Conservation (phyloP, 2,888 invertebrate species). For the Ochlodes sylvanus region DNA sequence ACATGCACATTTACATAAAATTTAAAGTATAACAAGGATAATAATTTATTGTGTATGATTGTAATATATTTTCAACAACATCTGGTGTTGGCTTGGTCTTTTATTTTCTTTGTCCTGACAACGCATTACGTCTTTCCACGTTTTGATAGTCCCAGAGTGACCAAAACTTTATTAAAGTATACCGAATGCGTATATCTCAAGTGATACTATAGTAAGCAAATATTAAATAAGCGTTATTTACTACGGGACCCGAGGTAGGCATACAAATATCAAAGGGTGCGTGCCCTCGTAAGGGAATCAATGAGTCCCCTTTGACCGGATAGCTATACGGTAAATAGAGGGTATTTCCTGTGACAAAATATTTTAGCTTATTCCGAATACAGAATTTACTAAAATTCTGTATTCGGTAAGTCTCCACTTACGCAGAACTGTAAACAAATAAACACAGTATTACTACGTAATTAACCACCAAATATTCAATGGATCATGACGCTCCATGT, state of each 20-base stretch:
- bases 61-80: too few species aligned
- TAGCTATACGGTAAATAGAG: constrained; percentile 71
- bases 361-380: constrained; percentile 53
- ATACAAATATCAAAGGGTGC: constrained; percentile 65
- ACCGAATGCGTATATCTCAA: constrained; percentile 36
- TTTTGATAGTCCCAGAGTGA: constrained; percentile 32
- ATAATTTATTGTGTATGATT: too few species aligned
- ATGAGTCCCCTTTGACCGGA: constrained; percentile 69
- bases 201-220: constrained; percentile 48
- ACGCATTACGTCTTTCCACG: constrained; percentile 10
- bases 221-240: constrained; percentile 67
- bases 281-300: constrained; percentile 60
- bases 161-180: constrained; percentile 34
- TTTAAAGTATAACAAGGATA: too few species aligned
- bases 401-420: too few species aligned
- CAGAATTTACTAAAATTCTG: constrained; percentile 30
- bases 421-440: constrained; percentile 19
- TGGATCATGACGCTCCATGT: constrained; percentile 28
- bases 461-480: constrained; percentile 33
- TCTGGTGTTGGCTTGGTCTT: neutral
- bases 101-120: constrained; percentile 17
- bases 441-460: constrained; percentile 21
- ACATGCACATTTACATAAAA: too few species aligned
- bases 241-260: constrained; percentile 53
- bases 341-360: constrained; percentile 71